Evolutionary conservation across 2,797 vertebrate species (phyloP), one percentile per base, ranked within the genome.

Genomic region (Parauchenoglanis punctatus): DNA sequence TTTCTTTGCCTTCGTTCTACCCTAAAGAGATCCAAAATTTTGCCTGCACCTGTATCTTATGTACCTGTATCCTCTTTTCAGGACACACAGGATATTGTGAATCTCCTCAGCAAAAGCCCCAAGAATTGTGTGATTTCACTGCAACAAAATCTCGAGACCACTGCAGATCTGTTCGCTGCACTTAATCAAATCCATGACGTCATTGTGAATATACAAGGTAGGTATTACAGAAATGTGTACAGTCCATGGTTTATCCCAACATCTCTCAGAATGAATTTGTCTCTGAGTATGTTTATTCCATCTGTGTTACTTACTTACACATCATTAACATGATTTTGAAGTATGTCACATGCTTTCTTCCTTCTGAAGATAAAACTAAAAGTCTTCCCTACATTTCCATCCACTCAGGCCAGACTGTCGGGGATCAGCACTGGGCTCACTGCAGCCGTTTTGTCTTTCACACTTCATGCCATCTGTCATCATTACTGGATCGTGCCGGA

Each of bases 361-460:
- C 2, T 40, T 11, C 23, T 3, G n/a, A 49, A 44, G 0, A 31
- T 8, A 28, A 11, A 23, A 59, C 52, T 31, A 61, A 87, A 67
- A 78, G 20, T 10, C 17, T 70, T 17, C 52, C 46, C 17, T 8
- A n/a, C 63, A 15, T 88, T 68, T 92, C 18, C 87, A 20, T 28
- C 28, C 49, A 17, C 73, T 10, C 89, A 96, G 96, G 93, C 35
- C 93, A 95, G 84, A 92, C 7, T 23, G 93, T 94, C 68, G 94
- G 93, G 35, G 92, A 94, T 89, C 88, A 89, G 20, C 96, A 96
- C 91, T 96, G 94, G 95, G 93, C 95, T 20, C 93, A 94, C 91
- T 95, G 95, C 91, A 95, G 95, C 89, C 95, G 93, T 84, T 97
- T 96, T 83, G 83, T 97, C 68, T 91, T 95, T 3, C 94, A 92